Evolutionary conservation across 2,797 vertebrate species (phyloP), one percentile per base, ranked within the genome.

Genomic region (Meda fulgida): DNA sequence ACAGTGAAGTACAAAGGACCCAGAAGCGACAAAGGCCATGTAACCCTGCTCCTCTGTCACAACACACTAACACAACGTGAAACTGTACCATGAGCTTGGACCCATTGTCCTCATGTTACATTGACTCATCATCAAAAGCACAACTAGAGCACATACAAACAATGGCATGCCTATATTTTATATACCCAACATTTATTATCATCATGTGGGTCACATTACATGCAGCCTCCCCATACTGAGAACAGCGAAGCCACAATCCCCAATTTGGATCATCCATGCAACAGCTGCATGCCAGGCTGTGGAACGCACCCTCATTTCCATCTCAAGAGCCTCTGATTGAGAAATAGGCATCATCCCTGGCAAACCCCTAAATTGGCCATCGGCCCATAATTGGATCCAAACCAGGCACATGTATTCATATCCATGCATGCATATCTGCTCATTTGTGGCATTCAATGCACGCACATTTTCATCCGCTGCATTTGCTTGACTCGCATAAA

Each of bases 201-300:
- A 60, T 48, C 53, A 58, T 58, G 78, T 82, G 69, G 69, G 73
- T 82, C 82, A 84, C 3, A 23, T 87, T 82, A 84, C 69, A 71
- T 21, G 31, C 67, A 72, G 40, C 31, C 71, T 7, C 26, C 36
- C 38, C 21, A 21, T 23, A 34, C 21, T 21, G 40, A 79, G 9
- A 69, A 77, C 73, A 85, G 40, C 71, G 70, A 77, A 72, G 34
- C 75, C 36, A 13, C 40, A 69, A 65, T 80, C 79, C 72, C 63
- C 23, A 83, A 89, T 90, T 86, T 89, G 79, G 84, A 85, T 90
- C 88, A 88, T 85, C 81, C 72, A 69, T 71, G 70, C 78, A 87
- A 38, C 76, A 60, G 84, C 84, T 70, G 76, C 46, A 82, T 69
- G 85, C 84, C 89, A 85, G 71, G 51, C 72, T 72, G 40, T 53